Evolutionary conservation across 2,113 vertebrate genomes (phyloP), one percentile per base, ranked within the genome.

Genomic region (Centrocercus urophasianus): DNA sequence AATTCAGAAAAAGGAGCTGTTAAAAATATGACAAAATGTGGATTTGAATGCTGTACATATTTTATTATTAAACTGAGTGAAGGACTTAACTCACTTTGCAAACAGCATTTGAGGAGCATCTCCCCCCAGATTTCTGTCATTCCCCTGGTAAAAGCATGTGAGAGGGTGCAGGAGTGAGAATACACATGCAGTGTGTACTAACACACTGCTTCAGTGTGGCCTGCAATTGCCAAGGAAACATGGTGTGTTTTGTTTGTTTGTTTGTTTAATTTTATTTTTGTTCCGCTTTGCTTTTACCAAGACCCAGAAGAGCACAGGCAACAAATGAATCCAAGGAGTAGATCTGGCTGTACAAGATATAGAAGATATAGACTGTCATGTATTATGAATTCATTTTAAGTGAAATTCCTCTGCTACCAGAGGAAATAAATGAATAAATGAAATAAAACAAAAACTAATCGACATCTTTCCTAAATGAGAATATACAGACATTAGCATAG

Each of bases 71-170:
- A 15, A 22, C 20, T 42, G 40, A 76, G 6, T 13, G 15, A 76
- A 82, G 27, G 40, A 19, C 65, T 43, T 63, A 38, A 8, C 10
- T 48, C 27, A 13, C 38, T 86, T 43, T 36, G 27, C n/a, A 57
- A 57, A 85, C n/a, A 52, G 75, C 54, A 21, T n/a, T 60, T 57
- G 59, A 83, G 30, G 78, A 65, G 36, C 5, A 85, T 45, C 82
- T 83, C 54, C 63, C 78, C 78, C 74, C 27, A 54, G 48, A 69
- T 76, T 89, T 87, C 67, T 85, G 27, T 88, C 67, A 69, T 91
- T 85, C 43, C 0, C 54, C 54, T 27, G 69, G 75, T 71, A 42
- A 83, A 73, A 0, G 13, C 7, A 59, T 38, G 73, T 25, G 71
- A 76, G 36, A 67, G 60, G n/a, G 45, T 2, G 0, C 72, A 81